A percentile compares a stretch with the other conserved stretches of the same genome.
Conservation (phyloP, 2,888 invertebrate species). For the Azorinus chamasolen region DNA sequence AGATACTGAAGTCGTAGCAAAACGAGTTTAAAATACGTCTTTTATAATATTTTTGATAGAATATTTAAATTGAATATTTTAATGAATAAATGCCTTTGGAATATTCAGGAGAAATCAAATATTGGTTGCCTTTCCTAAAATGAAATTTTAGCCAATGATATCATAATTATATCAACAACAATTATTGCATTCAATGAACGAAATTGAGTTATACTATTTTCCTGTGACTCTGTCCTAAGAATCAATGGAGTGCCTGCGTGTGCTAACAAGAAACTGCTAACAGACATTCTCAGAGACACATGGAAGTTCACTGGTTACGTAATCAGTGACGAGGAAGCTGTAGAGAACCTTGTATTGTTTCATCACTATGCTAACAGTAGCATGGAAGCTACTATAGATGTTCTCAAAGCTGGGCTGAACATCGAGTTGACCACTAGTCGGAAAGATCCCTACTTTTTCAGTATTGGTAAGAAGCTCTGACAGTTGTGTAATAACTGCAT, state of each 20-base stretch:
- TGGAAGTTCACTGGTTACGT: constrained; percentile 81
- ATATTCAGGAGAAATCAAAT: too few species aligned
- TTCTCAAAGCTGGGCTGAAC: constrained; percentile 77
- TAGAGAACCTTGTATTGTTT: constrained; percentile 74
- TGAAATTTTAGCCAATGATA: too few species aligned
- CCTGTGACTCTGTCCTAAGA: constrained; percentile 4
- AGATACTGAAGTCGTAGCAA: too few species aligned
- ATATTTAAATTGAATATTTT: too few species aligned
- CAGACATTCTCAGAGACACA: constrained; percentile 73
- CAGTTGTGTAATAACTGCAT: too few species aligned
- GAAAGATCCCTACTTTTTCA: constrained; percentile 65
- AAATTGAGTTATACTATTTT: too few species aligned
- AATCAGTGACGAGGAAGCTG: constrained; percentile 82
- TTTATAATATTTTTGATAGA: too few species aligned
- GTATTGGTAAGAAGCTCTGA: constrained; percentile 54
- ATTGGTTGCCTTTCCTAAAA: too few species aligned
- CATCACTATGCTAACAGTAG: constrained; percentile 77
- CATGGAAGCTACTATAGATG: constrained; percentile 75
- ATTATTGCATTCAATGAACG: too few species aligned
- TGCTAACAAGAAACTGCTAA: constrained; percentile 76
- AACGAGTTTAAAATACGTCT: too few species aligned
- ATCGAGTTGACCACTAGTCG: constrained; percentile 73
- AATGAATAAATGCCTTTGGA: too few species aligned
- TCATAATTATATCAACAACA: too few species aligned
- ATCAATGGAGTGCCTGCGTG: constrained; percentile 82